A percentile compares a stretch with the other conserved stretches of the same genome.
phyloP scores from a whole-genome alignment of 1,140 invertebrate genomes.

The Bacillus rossius region DNA sequence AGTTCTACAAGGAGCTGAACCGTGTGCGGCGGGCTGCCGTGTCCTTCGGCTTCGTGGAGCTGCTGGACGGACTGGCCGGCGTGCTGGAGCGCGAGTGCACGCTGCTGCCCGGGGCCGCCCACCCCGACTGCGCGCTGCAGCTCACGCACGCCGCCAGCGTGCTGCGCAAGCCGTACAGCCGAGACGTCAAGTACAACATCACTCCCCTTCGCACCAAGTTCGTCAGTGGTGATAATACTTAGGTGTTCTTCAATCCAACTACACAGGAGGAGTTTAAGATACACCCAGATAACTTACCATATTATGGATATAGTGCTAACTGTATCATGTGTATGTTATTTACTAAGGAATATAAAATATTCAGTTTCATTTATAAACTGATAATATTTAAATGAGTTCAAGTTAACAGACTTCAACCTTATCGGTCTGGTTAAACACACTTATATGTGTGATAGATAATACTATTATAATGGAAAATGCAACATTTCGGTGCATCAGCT shows the following conservation, averaged over 20 bases:
- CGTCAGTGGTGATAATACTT: slow-evolving; percentile 28
- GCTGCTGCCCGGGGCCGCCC: slow-evolving; percentile 65
- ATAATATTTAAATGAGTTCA: too few relatives aligned
- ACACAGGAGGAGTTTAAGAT: too few relatives aligned
- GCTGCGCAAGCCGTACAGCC: slow-evolving; percentile 55
- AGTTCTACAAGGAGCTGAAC: slow-evolving; percentile 96
- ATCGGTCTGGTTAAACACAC: too few relatives aligned
- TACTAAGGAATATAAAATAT: too few relatives aligned
- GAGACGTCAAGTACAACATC: slow-evolving; percentile 58
- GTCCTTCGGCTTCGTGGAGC: slow-evolving; percentile 79
- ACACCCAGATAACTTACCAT: too few relatives aligned
- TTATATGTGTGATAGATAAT: too few relatives aligned
- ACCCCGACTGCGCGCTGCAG: slow-evolving; percentile 85
- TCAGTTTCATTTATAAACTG: too few relatives aligned
- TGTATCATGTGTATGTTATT: too few relatives aligned
- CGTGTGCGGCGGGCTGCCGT: slow-evolving; percentile 82
- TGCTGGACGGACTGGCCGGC: slow-evolving; percentile 66
- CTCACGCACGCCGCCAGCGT: slow-evolving; percentile 79
- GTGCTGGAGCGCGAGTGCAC: slow-evolving; percentile 89
- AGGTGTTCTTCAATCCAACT: not conserved
- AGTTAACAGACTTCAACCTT: too few relatives aligned
- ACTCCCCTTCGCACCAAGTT: slow-evolving; percentile 60
- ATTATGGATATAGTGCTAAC: too few relatives aligned
- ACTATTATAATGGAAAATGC: too few relatives aligned
- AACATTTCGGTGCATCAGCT: too few relatives aligned